Percentiles rank a stretch among this genome's conserved stretches.
Evolutionary conservation across 2,888 invertebrate species (phyloP).

Genomic region (Piscicola geometra): DNA sequence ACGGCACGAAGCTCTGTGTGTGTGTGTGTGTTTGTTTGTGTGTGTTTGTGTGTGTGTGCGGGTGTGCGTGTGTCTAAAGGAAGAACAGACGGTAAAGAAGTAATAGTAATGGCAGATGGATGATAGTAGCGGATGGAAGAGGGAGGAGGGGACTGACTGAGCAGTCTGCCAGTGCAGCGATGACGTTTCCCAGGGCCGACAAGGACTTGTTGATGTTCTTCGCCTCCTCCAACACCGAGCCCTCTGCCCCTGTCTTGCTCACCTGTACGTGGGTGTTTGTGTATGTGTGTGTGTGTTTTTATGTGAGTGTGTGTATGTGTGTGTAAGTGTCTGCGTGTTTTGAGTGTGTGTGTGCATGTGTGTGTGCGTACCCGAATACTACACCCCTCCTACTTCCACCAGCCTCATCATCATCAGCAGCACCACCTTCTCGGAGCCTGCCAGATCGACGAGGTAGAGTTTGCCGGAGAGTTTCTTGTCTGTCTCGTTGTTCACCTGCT

Average conservation of each 20-base stretch:
- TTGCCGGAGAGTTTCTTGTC: conserved; percentile 98
- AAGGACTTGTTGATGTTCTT: conserved; percentile 99
- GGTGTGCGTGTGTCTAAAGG: too few relatives aligned
- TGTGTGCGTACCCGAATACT: background rate
- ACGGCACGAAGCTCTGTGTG: conserved; percentile 85
- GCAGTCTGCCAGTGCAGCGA: conserved; percentile 96
- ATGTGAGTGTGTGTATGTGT: background rate
- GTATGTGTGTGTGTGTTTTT: background rate
- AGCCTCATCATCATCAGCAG: background rate
- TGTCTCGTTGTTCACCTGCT: conserved; percentile 97
- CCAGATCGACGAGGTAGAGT: conserved; percentile 96
- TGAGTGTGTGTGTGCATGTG: background rate
- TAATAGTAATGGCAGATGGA: too few relatives aligned
- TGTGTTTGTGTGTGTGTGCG: too few relatives aligned
- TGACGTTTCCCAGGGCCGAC: conserved; percentile 97
- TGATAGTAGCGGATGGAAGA: background rate
- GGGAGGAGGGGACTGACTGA: conserved; percentile 62
- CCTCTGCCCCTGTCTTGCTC: conserved; percentile 98
- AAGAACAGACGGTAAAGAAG: too few relatives aligned
- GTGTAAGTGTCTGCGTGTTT: background rate
- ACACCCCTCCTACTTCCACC: background rate
- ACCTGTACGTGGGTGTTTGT: conserved; percentile 61
- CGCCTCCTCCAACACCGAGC: conserved; percentile 95
- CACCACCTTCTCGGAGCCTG: conserved; percentile 89
- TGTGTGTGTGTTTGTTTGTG: too few relatives aligned